These are phyloP conservation scores for Tragelaphus imberbis DNA, from an alignment of 2,113 vertebrate species.

Conservation along the genomic window DNA sequence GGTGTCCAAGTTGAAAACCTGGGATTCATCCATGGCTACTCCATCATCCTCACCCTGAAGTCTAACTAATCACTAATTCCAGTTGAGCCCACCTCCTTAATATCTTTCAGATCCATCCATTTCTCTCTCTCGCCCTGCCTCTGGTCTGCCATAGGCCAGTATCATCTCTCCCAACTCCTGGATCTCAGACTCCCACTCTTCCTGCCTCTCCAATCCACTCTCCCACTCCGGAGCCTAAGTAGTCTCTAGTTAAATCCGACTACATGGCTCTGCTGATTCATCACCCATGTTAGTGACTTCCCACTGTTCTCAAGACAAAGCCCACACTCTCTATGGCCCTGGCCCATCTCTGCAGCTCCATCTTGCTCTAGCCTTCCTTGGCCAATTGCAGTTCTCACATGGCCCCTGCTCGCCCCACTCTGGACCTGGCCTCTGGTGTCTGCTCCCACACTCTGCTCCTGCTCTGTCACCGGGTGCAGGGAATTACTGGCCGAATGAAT, in stretches of 20 bases:
- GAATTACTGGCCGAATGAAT: not conserved
- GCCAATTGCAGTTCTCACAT: not conserved
- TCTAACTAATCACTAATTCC: not conserved
- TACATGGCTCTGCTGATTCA: not conserved
- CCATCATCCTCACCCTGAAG: conserved; percentile 15
- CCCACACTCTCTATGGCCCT: not conserved
- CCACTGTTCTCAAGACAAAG: not conserved
- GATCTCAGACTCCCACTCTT: not conserved
- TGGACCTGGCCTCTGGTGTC: not conserved
- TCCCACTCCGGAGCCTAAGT: not conserved
- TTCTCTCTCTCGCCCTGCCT: not conserved
- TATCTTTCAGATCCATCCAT: not conserved
- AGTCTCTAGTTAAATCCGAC: not conserved
- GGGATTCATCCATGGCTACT: not conserved
- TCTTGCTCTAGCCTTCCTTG: not conserved
- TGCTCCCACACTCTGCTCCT: not conserved
- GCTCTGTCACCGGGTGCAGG: not conserved
- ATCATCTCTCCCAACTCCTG: not conserved
- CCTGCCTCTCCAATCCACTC: not conserved
- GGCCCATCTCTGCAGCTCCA: not conserved
- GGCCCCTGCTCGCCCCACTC: not conserved
- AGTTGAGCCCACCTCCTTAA: not conserved
- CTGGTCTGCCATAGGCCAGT: not conserved
- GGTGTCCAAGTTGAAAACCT: not conserved
- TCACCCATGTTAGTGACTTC: not conserved